A percentile compares a stretch with the other conserved stretches of the same genome.
phyloP scores from a whole-genome alignment of 2,888 invertebrate species.

The Nezara viridula region DNA sequence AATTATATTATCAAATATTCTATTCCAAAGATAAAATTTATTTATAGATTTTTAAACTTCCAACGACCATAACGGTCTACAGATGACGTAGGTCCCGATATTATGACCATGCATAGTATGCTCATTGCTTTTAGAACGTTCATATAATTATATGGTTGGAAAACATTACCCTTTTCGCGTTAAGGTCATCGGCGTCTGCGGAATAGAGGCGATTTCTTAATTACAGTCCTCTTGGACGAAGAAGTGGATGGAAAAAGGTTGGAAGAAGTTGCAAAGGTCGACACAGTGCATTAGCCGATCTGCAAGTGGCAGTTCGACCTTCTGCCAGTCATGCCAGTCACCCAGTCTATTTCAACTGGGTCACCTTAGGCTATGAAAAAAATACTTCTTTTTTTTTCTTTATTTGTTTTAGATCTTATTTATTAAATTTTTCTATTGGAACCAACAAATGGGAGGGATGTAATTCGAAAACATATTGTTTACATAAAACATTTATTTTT shows the following conservation, averaged over 20 bases:
- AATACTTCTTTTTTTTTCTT: not conserved
- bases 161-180: not conserved
- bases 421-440: not conserved
- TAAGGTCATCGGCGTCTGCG: not conserved
- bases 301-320: conserved; percentile 21
- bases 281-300: not conserved
- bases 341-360: not conserved
- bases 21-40: too few species aligned
- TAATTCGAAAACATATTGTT: too few species aligned
- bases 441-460: too few species aligned
- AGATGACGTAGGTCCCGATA: too few species aligned
- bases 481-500: too few species aligned
- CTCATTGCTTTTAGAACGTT: not conserved
- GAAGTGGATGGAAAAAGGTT: not conserved
- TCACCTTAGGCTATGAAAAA: not conserved
- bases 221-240: conserved; percentile 12
- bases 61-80: too few species aligned
- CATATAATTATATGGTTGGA: not conserved
- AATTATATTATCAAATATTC: too few species aligned
- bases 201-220: not conserved
- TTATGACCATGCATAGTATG: too few species aligned
- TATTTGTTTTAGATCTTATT: not conserved
- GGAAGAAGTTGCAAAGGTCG: conserved; percentile 12
- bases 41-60: too few species aligned
- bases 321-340: conserved; percentile 19